A percentile compares a stretch with the other conserved stretches of the same genome.
Evolutionary conservation across 1,140 invertebrate species (phyloP).

Genomic region (Polypedilum vanderplanki): DNA sequence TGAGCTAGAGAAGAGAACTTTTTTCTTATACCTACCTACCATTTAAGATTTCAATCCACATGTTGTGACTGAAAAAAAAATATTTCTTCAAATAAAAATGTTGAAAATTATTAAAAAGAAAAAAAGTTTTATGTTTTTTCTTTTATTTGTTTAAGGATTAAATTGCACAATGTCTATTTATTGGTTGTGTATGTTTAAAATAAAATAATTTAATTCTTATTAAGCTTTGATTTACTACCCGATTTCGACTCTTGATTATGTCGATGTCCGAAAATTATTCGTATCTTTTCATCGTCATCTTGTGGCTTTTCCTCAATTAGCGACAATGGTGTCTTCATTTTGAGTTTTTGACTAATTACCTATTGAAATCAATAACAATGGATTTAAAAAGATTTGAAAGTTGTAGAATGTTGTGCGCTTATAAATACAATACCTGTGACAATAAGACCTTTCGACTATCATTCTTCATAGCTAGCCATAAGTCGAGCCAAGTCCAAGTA

Average conservation of each 20-base stretch:
- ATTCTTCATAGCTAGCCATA: conserved; percentile 90
- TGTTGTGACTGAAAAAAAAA: no score
- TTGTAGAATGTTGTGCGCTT: not conserved
- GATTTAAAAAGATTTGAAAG: not conserved
- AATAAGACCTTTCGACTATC: conserved; percentile 86
- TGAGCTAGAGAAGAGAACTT: no score
- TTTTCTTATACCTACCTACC: no score
- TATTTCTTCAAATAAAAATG: no score
- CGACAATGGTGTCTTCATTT: conserved; percentile 16
- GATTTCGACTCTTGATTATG: not conserved
- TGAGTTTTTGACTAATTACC: conserved; percentile 15
- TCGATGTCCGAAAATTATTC: conserved; percentile 16
- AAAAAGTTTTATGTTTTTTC: no score
- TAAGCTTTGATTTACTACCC: not conserved
- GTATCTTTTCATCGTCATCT: conserved; percentile 12
- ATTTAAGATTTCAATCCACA: no score
- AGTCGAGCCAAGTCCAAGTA: conserved; percentile 99
- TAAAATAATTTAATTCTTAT: conserved; percentile 9
- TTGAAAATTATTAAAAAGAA: no score
- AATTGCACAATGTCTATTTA: no score
- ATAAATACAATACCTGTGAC: conserved; percentile 54
- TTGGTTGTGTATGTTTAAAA: not conserved
- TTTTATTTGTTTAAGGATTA: no score
- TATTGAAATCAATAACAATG: not conserved
- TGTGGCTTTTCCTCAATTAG: conserved; percentile 20